Base-by-base conservation (phyloP, 2,888 invertebrate species). In the Drosophila recens region DNA sequence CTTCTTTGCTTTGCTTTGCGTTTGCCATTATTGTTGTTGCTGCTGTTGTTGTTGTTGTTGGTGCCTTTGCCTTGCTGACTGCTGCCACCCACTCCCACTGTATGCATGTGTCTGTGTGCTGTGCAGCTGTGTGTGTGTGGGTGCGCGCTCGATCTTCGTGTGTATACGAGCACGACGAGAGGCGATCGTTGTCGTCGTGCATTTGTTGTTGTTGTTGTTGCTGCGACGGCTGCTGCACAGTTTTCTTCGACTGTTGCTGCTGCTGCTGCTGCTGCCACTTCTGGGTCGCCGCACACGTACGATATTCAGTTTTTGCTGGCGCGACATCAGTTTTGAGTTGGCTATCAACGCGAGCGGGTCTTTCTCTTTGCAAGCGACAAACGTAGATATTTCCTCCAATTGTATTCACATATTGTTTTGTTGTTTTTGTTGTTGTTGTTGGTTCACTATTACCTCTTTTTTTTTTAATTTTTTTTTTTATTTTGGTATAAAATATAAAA, bases 271-370 rank as follows among this genome's bases (percentile, higher is more conserved):
- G 57, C 65, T 62, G 65, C 63, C 75, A 58, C 66, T 72, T 48
- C 69, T 67, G 67, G 82, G 61, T 46, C 52, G 87, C 70, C 79
- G 72, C 72, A 79, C 74, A 84, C 82, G 80, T 82, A 83, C 89
- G 87, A 84, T 84, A 87, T 84, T 85, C 88, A 80, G 80, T 73
- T 82, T 85, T 78, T 67, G 89, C 85, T 91, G 79, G 89, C 90
- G 89, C 90, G 90, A 89, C 91, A 92, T 92, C 91, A 93, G 93
- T 93, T 93, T 93, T 93, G 93, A 93, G 93, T 93, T 93, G 93
- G 92, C 92, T 93, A 91, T 91, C 93, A 93, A 92, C 93, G 93
- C 93, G 93, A 93, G 93, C 93, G 93, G 92, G 92, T 92, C 93
- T 91, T 91, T 92, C 91, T 92, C 91, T 92, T 91, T 91, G 90